A percentile compares a stretch with the other conserved stretches of the same genome.
These are phyloP conservation scores for Drosophila neotestacea DNA, from an alignment of 2,888 invertebrate genomes.

Conservation along the genomic window DNA sequence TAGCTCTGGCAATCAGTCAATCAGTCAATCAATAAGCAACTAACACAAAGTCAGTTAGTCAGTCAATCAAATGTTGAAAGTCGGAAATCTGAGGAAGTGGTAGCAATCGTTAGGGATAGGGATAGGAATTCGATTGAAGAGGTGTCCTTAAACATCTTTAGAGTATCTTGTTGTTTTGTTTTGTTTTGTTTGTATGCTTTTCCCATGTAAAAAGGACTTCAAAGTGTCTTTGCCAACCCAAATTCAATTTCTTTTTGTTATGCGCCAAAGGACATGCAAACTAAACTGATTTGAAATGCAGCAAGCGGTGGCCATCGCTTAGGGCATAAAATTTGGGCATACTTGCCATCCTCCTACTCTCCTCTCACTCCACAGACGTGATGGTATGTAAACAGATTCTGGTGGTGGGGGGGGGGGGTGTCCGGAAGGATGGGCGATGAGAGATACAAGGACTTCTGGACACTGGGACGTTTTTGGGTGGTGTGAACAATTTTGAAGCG, in stretches of 20 bases:
- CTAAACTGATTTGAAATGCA: slow-evolving; percentile 79
- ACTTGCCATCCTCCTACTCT: slow-evolving; percentile 4
- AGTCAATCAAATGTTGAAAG: slow-evolving; percentile 61
- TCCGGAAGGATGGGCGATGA: slow-evolving; percentile 8
- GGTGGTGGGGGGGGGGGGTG: neutral
- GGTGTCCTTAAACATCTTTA: slow-evolving; percentile 42
- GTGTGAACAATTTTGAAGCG: slow-evolving; percentile 47
- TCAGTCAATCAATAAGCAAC: slow-evolving; percentile 57
- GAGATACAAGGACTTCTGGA: slow-evolving; percentile 33
- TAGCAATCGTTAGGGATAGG: slow-evolving; percentile 22
- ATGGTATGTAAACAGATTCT: slow-evolving; percentile 65
- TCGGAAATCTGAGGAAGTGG: slow-evolving; percentile 32
- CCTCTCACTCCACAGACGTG: slow-evolving; percentile 39
- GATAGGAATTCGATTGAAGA: slow-evolving; percentile 11
- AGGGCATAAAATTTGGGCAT: slow-evolving; percentile 52
- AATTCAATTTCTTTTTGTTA: slow-evolving; percentile 71
- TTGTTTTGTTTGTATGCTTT: slow-evolving; percentile 32
- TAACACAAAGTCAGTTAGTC: slow-evolving; percentile 40
- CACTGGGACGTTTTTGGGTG: slow-evolving; percentile 29
- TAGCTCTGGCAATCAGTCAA: slow-evolving; percentile 57
- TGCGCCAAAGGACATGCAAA: slow-evolving; percentile 76
- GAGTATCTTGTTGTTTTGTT: slow-evolving; percentile 35
- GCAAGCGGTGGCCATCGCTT: slow-evolving; percentile 64
- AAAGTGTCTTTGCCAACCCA: slow-evolving; percentile 59
- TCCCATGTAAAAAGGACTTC: slow-evolving; percentile 41